Conservation (phyloP, 2,888 invertebrate genomes). For the Hirtodrosophila confusa region DNA sequence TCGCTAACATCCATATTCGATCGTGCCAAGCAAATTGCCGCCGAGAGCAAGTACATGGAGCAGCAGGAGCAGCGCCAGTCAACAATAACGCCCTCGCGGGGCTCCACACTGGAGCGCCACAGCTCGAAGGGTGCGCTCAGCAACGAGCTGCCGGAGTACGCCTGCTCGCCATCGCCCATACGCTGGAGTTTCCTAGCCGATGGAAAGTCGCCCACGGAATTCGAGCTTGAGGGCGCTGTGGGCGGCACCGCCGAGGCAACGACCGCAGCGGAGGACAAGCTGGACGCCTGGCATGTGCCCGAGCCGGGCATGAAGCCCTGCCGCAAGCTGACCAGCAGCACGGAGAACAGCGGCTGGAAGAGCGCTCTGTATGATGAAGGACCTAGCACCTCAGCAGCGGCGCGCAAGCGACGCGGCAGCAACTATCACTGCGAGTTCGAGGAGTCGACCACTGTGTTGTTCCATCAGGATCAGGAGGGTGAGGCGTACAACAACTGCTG, state of each 20-base stretch:
- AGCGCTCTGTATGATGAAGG: constrained; percentile 65
- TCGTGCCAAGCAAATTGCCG: constrained; percentile 76
- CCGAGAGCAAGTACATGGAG: constrained; percentile 37
- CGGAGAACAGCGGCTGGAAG: constrained; percentile 57
- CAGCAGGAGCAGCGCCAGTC: constrained; percentile 26
- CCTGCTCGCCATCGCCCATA: constrained; percentile 84
- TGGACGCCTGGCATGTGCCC: constrained; percentile 71
- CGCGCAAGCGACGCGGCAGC: constrained; percentile 79
- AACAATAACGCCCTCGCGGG: constrained; percentile 56
- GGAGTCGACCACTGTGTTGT: constrained; percentile 83
- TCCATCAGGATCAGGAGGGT: constrained; percentile 83
- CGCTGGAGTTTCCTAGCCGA: constrained; percentile 84
- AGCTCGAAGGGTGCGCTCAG: constrained; percentile 81
- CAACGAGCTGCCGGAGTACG: constrained; percentile 83
- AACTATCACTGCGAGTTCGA: constrained; percentile 79
- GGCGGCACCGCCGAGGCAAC: constrained; percentile 39
- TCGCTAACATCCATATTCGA: constrained; percentile 83
- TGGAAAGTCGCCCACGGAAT: constrained; percentile 79
- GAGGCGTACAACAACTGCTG: constrained; percentile 84
- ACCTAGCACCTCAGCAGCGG: constrained; percentile 72
- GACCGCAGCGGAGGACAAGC: constrained; percentile 46
- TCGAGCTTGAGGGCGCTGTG: constrained; percentile 69
- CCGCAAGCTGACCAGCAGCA: constrained; percentile 58
- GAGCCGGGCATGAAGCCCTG: constrained; percentile 65
- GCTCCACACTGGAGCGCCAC: constrained; percentile 81